Conservation (phyloP, 2,888 invertebrate species). For the Galerucella nymphaeae region DNA sequence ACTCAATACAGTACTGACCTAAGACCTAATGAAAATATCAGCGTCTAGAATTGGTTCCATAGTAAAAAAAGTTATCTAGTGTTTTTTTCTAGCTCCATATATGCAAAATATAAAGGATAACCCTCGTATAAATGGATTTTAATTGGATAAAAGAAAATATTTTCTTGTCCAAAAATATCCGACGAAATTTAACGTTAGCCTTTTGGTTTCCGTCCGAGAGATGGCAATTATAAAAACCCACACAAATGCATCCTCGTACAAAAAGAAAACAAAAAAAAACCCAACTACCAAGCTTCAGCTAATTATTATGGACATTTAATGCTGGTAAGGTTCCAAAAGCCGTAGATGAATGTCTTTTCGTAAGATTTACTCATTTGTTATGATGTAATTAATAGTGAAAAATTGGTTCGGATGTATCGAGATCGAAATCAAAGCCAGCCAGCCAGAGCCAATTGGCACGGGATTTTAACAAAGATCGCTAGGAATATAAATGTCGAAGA, state of each 20-base stretch:
- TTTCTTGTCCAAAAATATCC: not conserved
- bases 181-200: constrained; percentile 1
- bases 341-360: constrained; percentile 32
- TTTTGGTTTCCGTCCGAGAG: constrained; percentile 8
- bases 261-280: constrained; percentile 15
- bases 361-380: constrained; percentile 37
- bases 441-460: constrained; percentile 24
- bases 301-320: constrained; percentile 38
- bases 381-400: constrained; percentile 39
- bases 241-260: not conserved
- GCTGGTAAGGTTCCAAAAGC: constrained; percentile 42
- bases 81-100: too few relatives aligned
- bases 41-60: too few relatives aligned
- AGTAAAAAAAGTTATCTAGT: too few relatives aligned
- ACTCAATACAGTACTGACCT: too few relatives aligned
- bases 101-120: too few relatives aligned
- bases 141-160: not conserved
- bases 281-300: constrained; percentile 15
- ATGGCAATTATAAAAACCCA: constrained; percentile 17
- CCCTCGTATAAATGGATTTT: not conserved
- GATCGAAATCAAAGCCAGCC: constrained; percentile 27
- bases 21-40: too few relatives aligned
- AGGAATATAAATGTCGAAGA: constrained; percentile 4
- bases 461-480: constrained; percentile 20
- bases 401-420: constrained; percentile 33